Evolutionary conservation across 2,888 invertebrate species (phyloP).

Genomic region (Panzeria rudis): DNA sequence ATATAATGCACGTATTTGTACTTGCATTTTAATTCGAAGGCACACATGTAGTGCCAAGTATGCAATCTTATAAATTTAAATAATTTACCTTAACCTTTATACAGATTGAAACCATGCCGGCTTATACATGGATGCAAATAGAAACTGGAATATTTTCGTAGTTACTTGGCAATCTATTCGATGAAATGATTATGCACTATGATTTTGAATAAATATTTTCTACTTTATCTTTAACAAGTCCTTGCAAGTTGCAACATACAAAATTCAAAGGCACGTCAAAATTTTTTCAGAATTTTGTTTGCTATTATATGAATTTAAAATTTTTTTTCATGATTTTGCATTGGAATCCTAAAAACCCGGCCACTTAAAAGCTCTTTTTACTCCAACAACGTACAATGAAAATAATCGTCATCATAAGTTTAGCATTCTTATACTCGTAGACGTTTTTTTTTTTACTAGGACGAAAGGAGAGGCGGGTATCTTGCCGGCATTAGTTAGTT

Average conservation of each 20-base stretch:
- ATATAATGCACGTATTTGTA: slow-evolving; percentile 3
- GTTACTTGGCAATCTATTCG: slow-evolving; percentile 60
- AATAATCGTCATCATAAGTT: slow-evolving; percentile 72
- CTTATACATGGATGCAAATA: slow-evolving; percentile 10
- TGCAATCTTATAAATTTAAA: slow-evolving; percentile 52
- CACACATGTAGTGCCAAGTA: slow-evolving; percentile 21
- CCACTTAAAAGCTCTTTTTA: slow-evolving; percentile 65
- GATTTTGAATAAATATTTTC: slow-evolving; percentile 58
- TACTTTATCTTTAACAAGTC: slow-evolving; percentile 8
- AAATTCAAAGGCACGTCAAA: slow-evolving; percentile 45
- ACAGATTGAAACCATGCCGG: slow-evolving; percentile 19
- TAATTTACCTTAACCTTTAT: slow-evolving; percentile 51
- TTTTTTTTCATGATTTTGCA: slow-evolving; percentile 60
- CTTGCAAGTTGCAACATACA: slow-evolving; percentile 41
- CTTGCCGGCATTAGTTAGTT: slow-evolving; percentile 55
- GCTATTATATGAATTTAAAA: slow-evolving; percentile 51
- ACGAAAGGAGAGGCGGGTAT: not conserved
- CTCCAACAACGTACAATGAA: slow-evolving; percentile 64
- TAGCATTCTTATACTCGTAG: slow-evolving; percentile 52
- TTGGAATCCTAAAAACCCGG: slow-evolving; percentile 40
- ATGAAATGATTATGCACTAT: slow-evolving; percentile 64
- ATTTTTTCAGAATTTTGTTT: slow-evolving; percentile 47
- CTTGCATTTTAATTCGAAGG: not conserved
- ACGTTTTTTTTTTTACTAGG: slow-evolving; percentile 10
- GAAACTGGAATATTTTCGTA: not conserved